Percentiles rank a stretch among this genome's conserved stretches.
Evolutionary conservation across 2,888 invertebrate genomes (phyloP).

Genomic region (Stenichneumon culpator): DNA sequence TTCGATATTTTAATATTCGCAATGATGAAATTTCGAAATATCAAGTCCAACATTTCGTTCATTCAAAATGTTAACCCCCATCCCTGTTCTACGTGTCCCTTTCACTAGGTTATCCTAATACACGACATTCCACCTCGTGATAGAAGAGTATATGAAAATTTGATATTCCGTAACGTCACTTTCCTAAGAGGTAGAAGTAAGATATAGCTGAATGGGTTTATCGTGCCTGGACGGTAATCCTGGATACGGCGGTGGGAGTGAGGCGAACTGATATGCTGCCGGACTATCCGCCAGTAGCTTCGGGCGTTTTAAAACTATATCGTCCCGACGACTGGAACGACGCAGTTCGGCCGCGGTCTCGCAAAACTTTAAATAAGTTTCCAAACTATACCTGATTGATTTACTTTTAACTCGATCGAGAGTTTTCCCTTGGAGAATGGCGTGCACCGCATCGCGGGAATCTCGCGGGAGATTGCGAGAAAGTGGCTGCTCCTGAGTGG

Average conservation of each 20-base stretch:
- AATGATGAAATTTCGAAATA: too few relatives aligned
- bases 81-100: too few relatives aligned
- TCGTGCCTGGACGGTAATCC: constrained; percentile 23
- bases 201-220: background rate
- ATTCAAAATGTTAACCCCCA: too few relatives aligned
- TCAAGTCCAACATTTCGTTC: too few relatives aligned
- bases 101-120: background rate
- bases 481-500: constrained; percentile 31
- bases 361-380: constrained; percentile 80
- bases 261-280: constrained; percentile 4
- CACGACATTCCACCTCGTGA: background rate
- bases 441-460: constrained; percentile 63
- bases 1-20: too few relatives aligned
- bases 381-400: constrained; percentile 80
- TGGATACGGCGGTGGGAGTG: constrained; percentile 14
- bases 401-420: constrained; percentile 80
- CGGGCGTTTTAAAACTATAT: constrained; percentile 52
- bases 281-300: constrained; percentile 35
- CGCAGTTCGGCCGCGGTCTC: constrained; percentile 29
- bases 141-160: background rate
- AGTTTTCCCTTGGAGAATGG: constrained; percentile 45
- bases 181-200: background rate
- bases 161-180: background rate
- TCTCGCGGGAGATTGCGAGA: constrained; percentile 48
- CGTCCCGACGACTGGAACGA: constrained; percentile 26